Conservation (phyloP, 2,113 vertebrate genomes). For the Copsychus sechellarum region DNA sequence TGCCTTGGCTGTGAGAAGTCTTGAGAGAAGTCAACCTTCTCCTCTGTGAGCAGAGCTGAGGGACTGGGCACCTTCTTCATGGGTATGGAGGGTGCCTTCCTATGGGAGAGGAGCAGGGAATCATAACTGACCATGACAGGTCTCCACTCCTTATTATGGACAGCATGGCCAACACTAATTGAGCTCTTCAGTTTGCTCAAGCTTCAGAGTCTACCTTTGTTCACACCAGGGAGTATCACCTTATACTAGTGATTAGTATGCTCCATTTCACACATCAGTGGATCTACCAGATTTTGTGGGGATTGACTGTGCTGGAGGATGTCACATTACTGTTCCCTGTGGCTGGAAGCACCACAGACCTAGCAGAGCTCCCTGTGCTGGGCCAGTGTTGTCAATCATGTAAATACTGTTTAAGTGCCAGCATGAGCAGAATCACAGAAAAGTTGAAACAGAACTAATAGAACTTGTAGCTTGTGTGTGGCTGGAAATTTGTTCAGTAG, state of each 20-base stretch:
- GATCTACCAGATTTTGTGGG: neutral
- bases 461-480: neutral
- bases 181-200: neutral
- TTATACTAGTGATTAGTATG: neutral
- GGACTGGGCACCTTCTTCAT: neutral
- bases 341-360: neutral
- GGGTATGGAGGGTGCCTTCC: neutral
- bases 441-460: neutral
- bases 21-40: neutral
- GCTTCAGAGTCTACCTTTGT: neutral
- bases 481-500: neutral
- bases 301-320: neutral
- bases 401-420: neutral
- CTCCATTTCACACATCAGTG: neutral
- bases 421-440: neutral
- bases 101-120: neutral
- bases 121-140: accelerated
- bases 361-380: neutral
- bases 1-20: neutral
- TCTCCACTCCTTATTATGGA: neutral
- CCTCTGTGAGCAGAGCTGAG: neutral
- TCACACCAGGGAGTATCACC: neutral
- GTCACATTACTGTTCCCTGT: neutral
- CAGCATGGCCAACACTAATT: neutral
- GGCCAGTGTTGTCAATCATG: neutral